Percentiles rank a stretch among this genome's conserved stretches.
Conservation (phyloP, 2,888 invertebrate genomes). For the Aporophyla nigra region DNA sequence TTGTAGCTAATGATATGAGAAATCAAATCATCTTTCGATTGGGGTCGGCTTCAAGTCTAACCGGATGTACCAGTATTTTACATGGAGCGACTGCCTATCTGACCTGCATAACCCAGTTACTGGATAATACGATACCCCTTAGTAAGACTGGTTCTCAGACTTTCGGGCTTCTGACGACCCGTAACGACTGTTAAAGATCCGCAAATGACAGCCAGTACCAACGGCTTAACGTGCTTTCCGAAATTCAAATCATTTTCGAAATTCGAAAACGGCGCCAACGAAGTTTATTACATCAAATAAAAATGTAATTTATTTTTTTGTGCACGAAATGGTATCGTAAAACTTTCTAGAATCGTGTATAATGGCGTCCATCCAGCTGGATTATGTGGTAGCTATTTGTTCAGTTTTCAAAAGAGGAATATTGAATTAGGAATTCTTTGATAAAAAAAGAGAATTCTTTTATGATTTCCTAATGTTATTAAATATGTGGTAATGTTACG, state of each 20-base stretch:
- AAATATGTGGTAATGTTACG: not conserved
- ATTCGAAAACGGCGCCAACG: slow-evolving; percentile 1
- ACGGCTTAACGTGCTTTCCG: no score
- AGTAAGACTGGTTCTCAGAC: no score
- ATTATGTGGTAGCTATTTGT: slow-evolving; percentile 29
- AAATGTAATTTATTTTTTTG: slow-evolving; percentile 21
- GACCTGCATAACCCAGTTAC: no score
- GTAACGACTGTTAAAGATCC: no score
- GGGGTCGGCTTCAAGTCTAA: no score
- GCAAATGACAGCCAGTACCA: no score
- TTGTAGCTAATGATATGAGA: not conserved
- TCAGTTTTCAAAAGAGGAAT: slow-evolving; percentile 21
- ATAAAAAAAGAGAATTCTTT: slow-evolving; percentile 7
- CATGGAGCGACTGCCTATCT: no score
- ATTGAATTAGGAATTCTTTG: slow-evolving; percentile 33
- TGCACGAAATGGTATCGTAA: slow-evolving; percentile 31
- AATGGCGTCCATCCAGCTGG: slow-evolving; percentile 25
- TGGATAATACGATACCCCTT: no score
- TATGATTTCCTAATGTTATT: slow-evolving; percentile 9
- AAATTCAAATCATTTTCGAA: slow-evolving; percentile 20
- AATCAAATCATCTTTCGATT: not conserved
- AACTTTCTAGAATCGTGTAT: slow-evolving; percentile 24
- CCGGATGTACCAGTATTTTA: no score
- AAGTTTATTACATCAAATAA: slow-evolving; percentile 44
- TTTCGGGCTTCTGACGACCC: no score